Base-by-base conservation (phyloP, 1,140 invertebrate genomes). In the Popillia japonica region DNA sequence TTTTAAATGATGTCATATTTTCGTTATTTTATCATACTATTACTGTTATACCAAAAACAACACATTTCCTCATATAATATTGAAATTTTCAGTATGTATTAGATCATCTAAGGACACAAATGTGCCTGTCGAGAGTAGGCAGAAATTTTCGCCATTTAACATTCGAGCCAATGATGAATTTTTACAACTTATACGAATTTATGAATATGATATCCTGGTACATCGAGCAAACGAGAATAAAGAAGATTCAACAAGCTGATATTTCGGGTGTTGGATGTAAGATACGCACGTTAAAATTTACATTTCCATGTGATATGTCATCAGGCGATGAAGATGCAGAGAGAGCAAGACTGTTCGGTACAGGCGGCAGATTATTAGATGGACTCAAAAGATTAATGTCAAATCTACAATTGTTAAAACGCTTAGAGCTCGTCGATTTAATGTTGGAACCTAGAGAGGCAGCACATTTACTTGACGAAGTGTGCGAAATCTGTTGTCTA, bases 181-280 rank as follows among this genome's bases (percentile, higher is more conserved):
- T 96, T 80, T 93, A 93, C 82, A 96, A 96, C 84, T 87, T 96
- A 3, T 96, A 93, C 82, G 94, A 96, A 85, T 96, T 96, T 82
- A 94, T 95, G 91, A 94, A 93, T 42, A 91, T 95, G 88, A 84
- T 94, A 59, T 93, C 92, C 3, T 95, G 92, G 89, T 94, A 92
- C 80, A 90, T 90, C 1, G 92, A 94, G 82, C 84, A 87, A 79
- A 78, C 80, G 6, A 72, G 79, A 8, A 7, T 68, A 27, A 78
- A 80, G 48, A 81, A 80, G 9, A 77, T 77, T 1, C 72, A 84
- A 0, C 84, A 87, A 11, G 79, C 84, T n/a, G 84, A 87, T 41
- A 83, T 87, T 11, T 77, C 83, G 2, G 89, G 89, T 40, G 86
- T 93, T 78, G 91, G 91, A 6, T 86, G 83, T 0, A 88, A 92